These are phyloP conservation scores for Cactoblastis cactorum DNA, from an alignment of 2,888 invertebrate species.

Conservation along the genomic window DNA sequence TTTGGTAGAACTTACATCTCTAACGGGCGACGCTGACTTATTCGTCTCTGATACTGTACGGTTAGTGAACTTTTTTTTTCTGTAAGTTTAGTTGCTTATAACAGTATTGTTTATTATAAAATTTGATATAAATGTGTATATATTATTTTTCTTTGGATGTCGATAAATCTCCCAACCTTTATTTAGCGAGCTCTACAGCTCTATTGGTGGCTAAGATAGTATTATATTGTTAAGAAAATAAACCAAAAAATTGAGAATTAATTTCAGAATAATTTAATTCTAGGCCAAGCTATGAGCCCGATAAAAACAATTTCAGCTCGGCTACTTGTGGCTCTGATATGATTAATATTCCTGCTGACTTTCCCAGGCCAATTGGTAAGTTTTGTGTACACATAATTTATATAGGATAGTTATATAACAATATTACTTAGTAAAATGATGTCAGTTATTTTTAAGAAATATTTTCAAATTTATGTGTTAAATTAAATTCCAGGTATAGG, in stretches of 20 bases:
- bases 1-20: conserved; percentile 54
- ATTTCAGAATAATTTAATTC: conserved; percentile 11
- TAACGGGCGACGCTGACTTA: conserved; percentile 65
- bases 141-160: no score
- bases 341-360: conserved; percentile 53
- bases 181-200: no score
- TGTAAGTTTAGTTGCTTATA: no score
- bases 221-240: no score
- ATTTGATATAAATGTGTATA: no score
- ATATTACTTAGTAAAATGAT: not conserved
- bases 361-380: conserved; percentile 63
- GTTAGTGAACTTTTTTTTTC: conserved; percentile 33
- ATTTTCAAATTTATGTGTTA: no score
- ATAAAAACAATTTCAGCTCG: conserved; percentile 63
- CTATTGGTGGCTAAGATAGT: no score
- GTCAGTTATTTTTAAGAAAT: not conserved
- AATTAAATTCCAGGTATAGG: conserved; percentile 49
- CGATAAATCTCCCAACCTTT: no score
- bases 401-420: not conserved
- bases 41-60: conserved; percentile 61
- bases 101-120: no score
- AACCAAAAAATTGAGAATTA: no score
- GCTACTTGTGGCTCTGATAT: conserved; percentile 58
- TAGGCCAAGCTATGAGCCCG: conserved; percentile 63
- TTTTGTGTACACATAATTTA: not conserved